phyloP scores from a whole-genome alignment of 2,113 vertebrate species.

The Varanus salvator region DNA sequence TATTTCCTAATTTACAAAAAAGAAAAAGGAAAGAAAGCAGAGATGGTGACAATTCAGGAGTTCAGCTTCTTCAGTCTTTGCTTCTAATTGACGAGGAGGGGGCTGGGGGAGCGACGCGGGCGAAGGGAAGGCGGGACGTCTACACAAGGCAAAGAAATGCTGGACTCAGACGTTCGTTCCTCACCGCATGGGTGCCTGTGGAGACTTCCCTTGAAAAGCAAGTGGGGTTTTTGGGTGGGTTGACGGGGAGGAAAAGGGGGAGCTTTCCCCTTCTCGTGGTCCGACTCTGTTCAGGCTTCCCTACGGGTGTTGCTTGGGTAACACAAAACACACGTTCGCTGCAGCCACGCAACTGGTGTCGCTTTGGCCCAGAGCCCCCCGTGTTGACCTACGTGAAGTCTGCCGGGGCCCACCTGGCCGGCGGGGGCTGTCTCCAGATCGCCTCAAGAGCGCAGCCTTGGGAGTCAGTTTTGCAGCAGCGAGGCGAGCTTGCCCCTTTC shows the following conservation, averaged over 20 bases:
- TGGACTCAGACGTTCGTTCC: not conserved
- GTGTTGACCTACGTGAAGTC: not conserved
- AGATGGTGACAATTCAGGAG: slow-evolving; percentile 81
- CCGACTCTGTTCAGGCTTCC: not conserved
- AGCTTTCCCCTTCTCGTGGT: too few relatives aligned
- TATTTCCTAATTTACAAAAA: slow-evolving; percentile 88
- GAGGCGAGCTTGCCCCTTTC: slow-evolving; percentile 60
- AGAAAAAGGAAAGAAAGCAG: slow-evolving; percentile 70
- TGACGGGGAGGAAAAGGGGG: too few relatives aligned
- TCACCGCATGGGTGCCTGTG: not conserved
- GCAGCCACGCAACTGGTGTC: too few relatives aligned
- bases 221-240: not conserved
- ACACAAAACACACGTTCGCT: not conserved
- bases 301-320: not conserved
- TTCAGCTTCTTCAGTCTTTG: slow-evolving; percentile 59
- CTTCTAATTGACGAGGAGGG: slow-evolving; percentile 48
- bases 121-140: slow-evolving; percentile 69
- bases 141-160: slow-evolving; percentile 25
- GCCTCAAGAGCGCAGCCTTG: not conserved
- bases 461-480: slow-evolving; percentile 15
- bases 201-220: not conserved
- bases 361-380: not conserved
- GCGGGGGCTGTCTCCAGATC: too few relatives aligned
- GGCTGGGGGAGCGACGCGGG: slow-evolving; percentile 58
- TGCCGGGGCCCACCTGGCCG: not conserved